Conservation (phyloP, 2,113 vertebrate species). For the Oxyruncus cristatus region DNA sequence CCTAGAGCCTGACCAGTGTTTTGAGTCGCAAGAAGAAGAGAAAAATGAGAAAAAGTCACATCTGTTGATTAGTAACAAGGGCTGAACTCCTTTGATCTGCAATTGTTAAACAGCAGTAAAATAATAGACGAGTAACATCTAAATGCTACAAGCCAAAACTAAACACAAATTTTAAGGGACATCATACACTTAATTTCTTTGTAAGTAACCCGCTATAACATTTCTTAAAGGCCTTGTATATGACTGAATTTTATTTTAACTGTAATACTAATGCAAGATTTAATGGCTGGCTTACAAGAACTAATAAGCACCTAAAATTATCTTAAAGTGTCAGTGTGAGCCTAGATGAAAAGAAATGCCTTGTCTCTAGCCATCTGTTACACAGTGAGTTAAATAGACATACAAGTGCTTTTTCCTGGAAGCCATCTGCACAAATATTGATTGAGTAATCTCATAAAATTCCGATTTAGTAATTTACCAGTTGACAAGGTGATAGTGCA, state of each 20-base stretch:
- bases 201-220: not conserved
- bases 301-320: slow-evolving; percentile 40
- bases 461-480: slow-evolving; percentile 44
- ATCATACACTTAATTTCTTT: not conserved
- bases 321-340: slow-evolving; percentile 23
- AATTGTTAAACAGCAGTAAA: not conserved
- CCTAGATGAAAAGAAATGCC: slow-evolving; percentile 21
- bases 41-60: not conserved
- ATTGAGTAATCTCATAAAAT: slow-evolving; percentile 64
- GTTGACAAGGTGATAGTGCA: slow-evolving; percentile 57
- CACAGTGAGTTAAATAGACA: slow-evolving; percentile 23
- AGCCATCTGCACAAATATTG: slow-evolving; percentile 59
- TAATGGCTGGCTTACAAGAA: slow-evolving; percentile 14
- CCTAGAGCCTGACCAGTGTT: not conserved
- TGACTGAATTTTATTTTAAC: slow-evolving; percentile 15
- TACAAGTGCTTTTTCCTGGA: slow-evolving; percentile 67
- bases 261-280: not conserved
- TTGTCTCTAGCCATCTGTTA: slow-evolving; percentile 42
- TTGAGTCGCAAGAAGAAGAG: not conserved
- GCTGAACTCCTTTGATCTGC: not conserved
- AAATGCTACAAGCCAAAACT: not conserved
- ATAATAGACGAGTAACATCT: not conserved
- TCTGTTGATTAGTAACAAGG: not conserved
- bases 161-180: not conserved
- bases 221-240: not conserved